Percentiles rank a stretch among this genome's conserved stretches.
Conservation (phyloP, 1,140 invertebrate species). For the Drosophila bipectinata region DNA sequence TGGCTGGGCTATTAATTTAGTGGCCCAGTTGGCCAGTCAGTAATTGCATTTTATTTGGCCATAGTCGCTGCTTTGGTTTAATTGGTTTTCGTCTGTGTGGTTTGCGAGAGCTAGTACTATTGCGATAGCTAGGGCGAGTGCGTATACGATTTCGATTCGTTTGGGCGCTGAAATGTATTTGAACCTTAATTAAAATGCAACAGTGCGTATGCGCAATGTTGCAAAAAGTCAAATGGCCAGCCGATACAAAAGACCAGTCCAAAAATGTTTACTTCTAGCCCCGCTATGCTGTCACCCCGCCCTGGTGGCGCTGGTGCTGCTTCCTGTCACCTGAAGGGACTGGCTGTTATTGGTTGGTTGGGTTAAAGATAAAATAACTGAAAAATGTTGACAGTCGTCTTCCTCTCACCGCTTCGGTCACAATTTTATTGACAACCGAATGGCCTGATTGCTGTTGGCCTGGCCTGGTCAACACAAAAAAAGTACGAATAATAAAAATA, state of each 20-base stretch:
- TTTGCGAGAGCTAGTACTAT: neutral
- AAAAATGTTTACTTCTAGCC: slow-evolving; percentile 25
- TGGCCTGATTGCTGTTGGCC: slow-evolving; percentile 74
- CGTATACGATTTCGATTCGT: slow-evolving; percentile 14
- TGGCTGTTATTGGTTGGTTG: slow-evolving; percentile 1
- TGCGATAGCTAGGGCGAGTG: neutral
- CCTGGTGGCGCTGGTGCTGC: neutral
- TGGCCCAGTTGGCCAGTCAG: slow-evolving; percentile 45
- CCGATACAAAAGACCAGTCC: slow-evolving; percentile 40
- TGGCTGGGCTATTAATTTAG: slow-evolving; percentile 74
- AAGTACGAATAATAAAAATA: neutral
- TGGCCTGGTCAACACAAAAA: slow-evolving; percentile 18
- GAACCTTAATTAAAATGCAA: slow-evolving; percentile 77
- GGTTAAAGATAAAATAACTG: slow-evolving; percentile 72
- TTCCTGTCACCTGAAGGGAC: slow-evolving; percentile 25
- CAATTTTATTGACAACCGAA: slow-evolving; percentile 77
- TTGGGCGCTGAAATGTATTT: slow-evolving; percentile 63
- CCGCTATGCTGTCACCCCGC: neutral
- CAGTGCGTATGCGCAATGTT: slow-evolving; percentile 73
- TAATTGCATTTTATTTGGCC: slow-evolving; percentile 78
- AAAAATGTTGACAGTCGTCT: slow-evolving; percentile 70
- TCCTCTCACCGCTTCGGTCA: slow-evolving; percentile 5
- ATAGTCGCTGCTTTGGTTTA: slow-evolving; percentile 72
- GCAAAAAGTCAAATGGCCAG: slow-evolving; percentile 71
- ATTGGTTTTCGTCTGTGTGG: slow-evolving; percentile 65